Evolutionary conservation across 2,113 vertebrate species (phyloP), one percentile per base, ranked within the genome.

Genomic region (Amazona guildingii): DNA sequence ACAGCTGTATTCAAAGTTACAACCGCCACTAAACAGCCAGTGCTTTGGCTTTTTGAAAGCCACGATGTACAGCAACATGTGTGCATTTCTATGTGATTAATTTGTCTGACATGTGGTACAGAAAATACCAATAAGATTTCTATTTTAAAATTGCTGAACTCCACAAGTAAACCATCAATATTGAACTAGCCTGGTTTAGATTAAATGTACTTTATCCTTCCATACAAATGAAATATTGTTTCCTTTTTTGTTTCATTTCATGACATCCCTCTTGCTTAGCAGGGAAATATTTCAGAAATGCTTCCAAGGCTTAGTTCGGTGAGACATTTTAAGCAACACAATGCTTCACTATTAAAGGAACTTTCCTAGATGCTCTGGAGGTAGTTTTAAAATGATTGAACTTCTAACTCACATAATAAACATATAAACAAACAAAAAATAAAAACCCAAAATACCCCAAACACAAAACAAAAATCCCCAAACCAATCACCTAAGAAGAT

Each of bases 221-320:
- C 85, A 94, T 84, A 91, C 88, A 95, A 94, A 94, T 77, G 80
- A 97, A 95, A 94, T 63, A 74, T 8, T 39, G 54, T 64, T 93
- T 83, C 86, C 37, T 77, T 90, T 94, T 91, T 84, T 93, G 73
- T 96, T 97, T 94, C 68, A 83, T 96, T 94, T 96, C 73, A 70
- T 63, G 78, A 29, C 48, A 79, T 92, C 90, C 54, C 57, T 84
- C 85, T 54, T 21, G 14, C 83, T 86, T 29, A 15, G 55, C 37
- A 18, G 78, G 83, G 57, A 97, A 94, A 85, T 84, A 88, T 89
- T 97, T 86, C 48, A 86, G 83, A 88, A 85, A 62, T 46, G 54
- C 68, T 86, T 55, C 61, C 55, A 90, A 92, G 78, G 75, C 52
- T 86, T 73, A 48, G 21, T 25, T 93, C 13, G 18, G 48, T 72